phyloP scores from a whole-genome alignment of 2,797 vertebrate genomes.

The Xiphorhynchus erythropygius region DNA sequence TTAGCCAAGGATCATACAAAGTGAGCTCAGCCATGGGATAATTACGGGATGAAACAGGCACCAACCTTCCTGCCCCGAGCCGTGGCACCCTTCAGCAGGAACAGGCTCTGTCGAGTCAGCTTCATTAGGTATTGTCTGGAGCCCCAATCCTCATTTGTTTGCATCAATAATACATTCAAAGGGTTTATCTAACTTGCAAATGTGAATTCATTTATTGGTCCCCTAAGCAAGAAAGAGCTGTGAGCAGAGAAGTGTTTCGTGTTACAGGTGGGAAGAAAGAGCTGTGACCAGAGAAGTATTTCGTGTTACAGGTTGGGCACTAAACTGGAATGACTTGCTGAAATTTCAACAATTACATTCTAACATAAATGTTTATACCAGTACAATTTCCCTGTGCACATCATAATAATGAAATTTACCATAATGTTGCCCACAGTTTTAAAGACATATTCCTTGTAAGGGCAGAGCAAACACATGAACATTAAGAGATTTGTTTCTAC shows the following conservation, averaged over 20 bases:
- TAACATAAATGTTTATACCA: conserved; percentile 14
- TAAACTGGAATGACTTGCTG: not conserved
- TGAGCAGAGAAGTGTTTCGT: conserved; percentile 14
- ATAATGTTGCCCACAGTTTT: not conserved
- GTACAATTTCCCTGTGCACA: not conserved
- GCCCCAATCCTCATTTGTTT: conserved; percentile 84
- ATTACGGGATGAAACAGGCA: conserved; percentile 86
- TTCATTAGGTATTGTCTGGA: conserved; percentile 85
- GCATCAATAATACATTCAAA: conserved; percentile 86
- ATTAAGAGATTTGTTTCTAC: not conserved
- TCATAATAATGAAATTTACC: not conserved
- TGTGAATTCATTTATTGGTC: conserved; percentile 82
- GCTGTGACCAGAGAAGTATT: not conserved
- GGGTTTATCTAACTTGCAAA: conserved; percentile 89
- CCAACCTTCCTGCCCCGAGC: conserved; percentile 77
- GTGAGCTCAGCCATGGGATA: conserved; percentile 79
- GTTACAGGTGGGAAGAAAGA: conserved; percentile 60
- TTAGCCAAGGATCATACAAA: not conserved
- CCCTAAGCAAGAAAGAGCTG: conserved; percentile 74
- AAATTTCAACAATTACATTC: conserved; percentile 10
- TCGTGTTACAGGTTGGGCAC: conserved; percentile 7
- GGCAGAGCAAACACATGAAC: accelerated
- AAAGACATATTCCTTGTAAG: not conserved
- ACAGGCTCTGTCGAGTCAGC: conserved; percentile 79
- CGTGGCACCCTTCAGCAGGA: conserved; percentile 78